A percentile compares a stretch with the other conserved stretches of the same genome.
Conservation (phyloP, 92 coral and sea anemone species). For the Anthopleura xanthogrammica region DNA sequence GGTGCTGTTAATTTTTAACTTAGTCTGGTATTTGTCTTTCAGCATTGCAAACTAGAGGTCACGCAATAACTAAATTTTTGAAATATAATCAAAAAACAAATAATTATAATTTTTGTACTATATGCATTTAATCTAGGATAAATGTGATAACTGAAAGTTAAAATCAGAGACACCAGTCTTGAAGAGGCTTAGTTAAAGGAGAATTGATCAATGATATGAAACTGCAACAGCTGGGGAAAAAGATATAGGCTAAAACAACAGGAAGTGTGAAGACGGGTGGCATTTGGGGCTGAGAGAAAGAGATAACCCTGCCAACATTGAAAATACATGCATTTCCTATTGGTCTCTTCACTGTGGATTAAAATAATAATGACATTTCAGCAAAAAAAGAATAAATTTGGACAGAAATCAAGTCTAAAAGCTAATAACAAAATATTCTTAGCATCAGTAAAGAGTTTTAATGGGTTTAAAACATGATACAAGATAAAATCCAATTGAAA, state of each 20-base stretch:
- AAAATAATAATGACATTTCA: neutral
- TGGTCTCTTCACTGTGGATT: neutral
- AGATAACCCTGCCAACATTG: neutral
- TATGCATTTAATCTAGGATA: neutral
- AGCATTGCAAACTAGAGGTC: neutral
- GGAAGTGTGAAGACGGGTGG: neutral
- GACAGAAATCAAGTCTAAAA: neutral
- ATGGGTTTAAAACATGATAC: neutral
- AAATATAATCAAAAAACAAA: neutral
- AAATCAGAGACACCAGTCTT: neutral
- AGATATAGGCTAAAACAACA: neutral
- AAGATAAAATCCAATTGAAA: neutral
- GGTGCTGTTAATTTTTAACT: neutral
- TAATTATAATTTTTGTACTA: neutral
- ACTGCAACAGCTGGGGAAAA: neutral
- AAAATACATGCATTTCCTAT: neutral
- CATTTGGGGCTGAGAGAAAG: neutral
- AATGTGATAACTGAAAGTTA: neutral
- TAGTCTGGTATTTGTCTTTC: neutral
- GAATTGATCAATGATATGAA: neutral
- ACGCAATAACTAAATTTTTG: neutral
- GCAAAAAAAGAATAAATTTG: neutral
- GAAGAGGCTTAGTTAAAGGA: neutral
- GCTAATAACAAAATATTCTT: neutral
- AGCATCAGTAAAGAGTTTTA: neutral